Percentiles rank a stretch among this genome's conserved stretches.
These are phyloP conservation scores for Pipistrellus pipistrellus DNA, from an alignment of 2,797 vertebrate genomes.

Conservation along the genomic window DNA sequence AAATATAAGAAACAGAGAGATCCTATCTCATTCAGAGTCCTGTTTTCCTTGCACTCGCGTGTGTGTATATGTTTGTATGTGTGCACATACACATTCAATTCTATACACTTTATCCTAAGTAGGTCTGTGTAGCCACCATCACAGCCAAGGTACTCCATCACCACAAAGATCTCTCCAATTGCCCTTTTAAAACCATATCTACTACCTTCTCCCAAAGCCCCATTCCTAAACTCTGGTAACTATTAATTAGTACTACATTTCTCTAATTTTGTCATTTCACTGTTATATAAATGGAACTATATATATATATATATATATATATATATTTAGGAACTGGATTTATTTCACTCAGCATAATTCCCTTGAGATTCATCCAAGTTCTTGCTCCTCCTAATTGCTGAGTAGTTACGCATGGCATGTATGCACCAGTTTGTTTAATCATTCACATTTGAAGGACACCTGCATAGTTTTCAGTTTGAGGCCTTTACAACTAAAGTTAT, in stretches of 20 bases:
- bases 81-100: neutral
- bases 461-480: neutral
- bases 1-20: neutral
- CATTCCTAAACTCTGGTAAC: neutral
- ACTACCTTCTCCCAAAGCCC: neutral
- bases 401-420: neutral
- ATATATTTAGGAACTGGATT: neutral
- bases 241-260: conserved; percentile 6
- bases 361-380: neutral
- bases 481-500: neutral
- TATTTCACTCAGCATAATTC: conserved; percentile 10
- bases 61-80: neutral
- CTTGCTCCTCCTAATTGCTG: neutral
- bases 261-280: neutral
- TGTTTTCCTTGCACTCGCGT: neutral
- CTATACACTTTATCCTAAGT: neutral
- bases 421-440: neutral
- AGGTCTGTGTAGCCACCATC: neutral
- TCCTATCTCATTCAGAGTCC: neutral
- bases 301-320: neutral
- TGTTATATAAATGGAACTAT: neutral
- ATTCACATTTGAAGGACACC: neutral
- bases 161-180: neutral
- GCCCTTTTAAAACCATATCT: neutral
- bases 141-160: neutral